These are phyloP conservation scores for Siderastrea radians DNA, from an alignment of 92 coral and sea anemone species.

Conservation along the genomic window DNA sequence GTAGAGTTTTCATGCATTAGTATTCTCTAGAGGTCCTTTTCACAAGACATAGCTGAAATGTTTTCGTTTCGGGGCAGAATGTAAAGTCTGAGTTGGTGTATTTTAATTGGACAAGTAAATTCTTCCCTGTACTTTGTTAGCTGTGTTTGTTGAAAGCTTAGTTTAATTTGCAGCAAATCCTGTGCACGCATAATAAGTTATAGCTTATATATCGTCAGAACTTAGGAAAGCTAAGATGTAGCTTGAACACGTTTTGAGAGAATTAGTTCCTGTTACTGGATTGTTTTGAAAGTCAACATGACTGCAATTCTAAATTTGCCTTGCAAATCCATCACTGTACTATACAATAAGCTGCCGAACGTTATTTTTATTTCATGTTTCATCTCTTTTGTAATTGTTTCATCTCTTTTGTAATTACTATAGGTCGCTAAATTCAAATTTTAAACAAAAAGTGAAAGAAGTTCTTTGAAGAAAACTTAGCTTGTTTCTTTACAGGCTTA, in stretches of 20 bases:
- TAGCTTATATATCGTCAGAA: background rate
- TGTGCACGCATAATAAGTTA: background rate
- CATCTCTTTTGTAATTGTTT: background rate
- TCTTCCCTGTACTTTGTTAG: background rate
- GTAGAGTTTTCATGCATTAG: background rate
- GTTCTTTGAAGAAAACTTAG: background rate
- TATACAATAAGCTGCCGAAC: background rate
- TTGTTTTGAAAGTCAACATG: constrained; percentile 5
- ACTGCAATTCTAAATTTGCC: background rate
- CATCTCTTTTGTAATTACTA: background rate
- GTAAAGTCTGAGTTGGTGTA: background rate
- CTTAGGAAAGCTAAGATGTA: background rate
- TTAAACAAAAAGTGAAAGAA: background rate
- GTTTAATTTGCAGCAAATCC: background rate
- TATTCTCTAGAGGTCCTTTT: background rate
- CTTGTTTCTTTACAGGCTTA: too few species aligned
- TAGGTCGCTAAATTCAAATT: background rate
- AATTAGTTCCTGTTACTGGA: background rate
- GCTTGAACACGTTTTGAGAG: background rate
- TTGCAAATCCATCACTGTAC: background rate
- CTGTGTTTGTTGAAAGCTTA: background rate
- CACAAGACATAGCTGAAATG: background rate
- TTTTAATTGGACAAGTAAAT: constrained; percentile 22
- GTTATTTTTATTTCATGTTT: background rate
- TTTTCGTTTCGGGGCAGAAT: background rate